Base-by-base conservation (phyloP, 2,888 invertebrate species). In the Elegia similella region DNA sequence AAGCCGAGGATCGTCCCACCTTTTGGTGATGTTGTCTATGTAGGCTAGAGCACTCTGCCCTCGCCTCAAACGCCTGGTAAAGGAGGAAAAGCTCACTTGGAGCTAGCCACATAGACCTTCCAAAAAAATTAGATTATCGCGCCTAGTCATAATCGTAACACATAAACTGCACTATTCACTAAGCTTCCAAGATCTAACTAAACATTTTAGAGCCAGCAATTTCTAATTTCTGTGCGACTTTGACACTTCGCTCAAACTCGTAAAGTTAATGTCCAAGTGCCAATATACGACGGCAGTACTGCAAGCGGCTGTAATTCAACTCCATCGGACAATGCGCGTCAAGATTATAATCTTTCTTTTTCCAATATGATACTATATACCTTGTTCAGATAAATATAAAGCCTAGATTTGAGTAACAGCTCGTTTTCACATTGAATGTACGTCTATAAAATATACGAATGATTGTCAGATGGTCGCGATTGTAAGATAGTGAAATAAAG, bases 311-410 rank as follows among this genome's bases (percentile, higher is more conserved):
- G 69, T 76, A 76, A 76, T 69, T 78, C 75, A 66, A 62, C 43
- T 59, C 60, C 65, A 56, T 62, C 66, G 75, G 73, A 78, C 76
- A 82, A 76, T 80, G 71, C 73, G 63, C 68, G 70, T 76, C 73
- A 65, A 76, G 80, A 82, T 38, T 81, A 70, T 74, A 69, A 80
- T 81, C 78, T 72, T 13, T 0, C 29, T 6, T 3, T 12, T 17
- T 0, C n/a, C 12, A 17, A 1, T n/a, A 16, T 2, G 16, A 17
- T 29, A 52, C 17, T 42, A 42, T 29, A 34, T 7, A 16, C 55
- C 16, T 46, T 55, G 46, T 42, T 29, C 2, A 5, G 10, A 29
- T 12, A 12, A 42, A 12, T 1, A 43, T 54, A 54, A 43, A 13
- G 15, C 1, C 12, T 15, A 54, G n/a, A 29, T 29, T 54, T 42